These are phyloP conservation scores for Lithobates pipiens DNA, from an alignment of 2,797 vertebrate genomes.

Conservation along the genomic window DNA sequence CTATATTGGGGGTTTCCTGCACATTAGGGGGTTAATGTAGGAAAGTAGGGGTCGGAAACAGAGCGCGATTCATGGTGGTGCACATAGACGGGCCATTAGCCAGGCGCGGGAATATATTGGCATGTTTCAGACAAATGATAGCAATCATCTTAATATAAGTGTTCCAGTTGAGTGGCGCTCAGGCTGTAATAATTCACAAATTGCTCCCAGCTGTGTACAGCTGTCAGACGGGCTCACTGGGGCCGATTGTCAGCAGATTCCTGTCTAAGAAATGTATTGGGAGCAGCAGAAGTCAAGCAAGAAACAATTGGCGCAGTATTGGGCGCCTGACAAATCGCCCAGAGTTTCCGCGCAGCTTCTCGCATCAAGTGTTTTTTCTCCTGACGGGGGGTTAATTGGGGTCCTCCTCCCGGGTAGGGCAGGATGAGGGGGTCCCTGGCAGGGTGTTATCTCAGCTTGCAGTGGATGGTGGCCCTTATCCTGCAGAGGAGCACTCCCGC, in stretches of 20 bases:
- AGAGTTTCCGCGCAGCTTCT: background rate
- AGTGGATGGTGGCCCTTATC: too few species aligned
- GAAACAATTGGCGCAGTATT: conserved; percentile 7
- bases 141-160: background rate
- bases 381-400: background rate
- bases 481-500: too few species aligned
- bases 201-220: conserved; percentile 26
- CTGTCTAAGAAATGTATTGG: background rate
- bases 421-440: background rate
- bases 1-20: background rate
- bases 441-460: background rate
- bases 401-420: background rate
- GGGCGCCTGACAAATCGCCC: background rate
- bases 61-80: background rate
- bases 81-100: conserved; percentile 5
- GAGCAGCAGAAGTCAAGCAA: conserved; percentile 3
- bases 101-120: background rate
- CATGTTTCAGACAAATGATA: conserved; percentile 10
- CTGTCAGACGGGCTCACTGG: conserved; percentile 3
- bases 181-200: conserved; percentile 35
- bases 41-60: background rate
- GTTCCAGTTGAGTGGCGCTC: background rate
- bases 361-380: background rate
- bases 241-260: background rate
- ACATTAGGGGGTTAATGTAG: background rate